Evolutionary conservation across 2,888 invertebrate species (phyloP).

Genomic region (Chrysomela aeneicollis): DNA sequence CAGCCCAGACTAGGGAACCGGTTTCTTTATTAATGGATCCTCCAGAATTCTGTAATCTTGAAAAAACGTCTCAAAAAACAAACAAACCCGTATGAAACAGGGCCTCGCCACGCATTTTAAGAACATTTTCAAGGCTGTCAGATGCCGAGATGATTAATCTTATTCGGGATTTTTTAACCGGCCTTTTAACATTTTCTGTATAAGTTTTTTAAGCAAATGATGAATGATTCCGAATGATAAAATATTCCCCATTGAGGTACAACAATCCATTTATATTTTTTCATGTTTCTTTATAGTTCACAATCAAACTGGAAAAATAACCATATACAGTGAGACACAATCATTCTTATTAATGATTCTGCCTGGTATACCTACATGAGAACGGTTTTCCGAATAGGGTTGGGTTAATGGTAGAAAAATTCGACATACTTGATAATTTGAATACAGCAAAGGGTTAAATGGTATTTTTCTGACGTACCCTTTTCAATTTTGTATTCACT

Average conservation of each 20-base stretch:
- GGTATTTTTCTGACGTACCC: conserved; percentile 27
- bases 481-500: conserved; percentile 35
- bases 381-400: conserved; percentile 42
- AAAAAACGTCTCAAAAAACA: conserved; percentile 31
- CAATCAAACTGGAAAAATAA: conserved; percentile 43
- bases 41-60: conserved; percentile 23
- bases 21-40: conserved; percentile 21
- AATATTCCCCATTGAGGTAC: conserved; percentile 41
- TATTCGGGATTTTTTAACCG: conserved; percentile 53
- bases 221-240: conserved; percentile 43
- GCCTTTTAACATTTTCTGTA: conserved; percentile 53
- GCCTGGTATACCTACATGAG: conserved; percentile 34
- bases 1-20: not conserved
- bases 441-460: conserved; percentile 35
- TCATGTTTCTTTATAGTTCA: conserved; percentile 38
- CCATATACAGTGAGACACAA: conserved; percentile 32
- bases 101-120: conserved; percentile 41
- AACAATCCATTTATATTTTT: conserved; percentile 41
- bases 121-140: conserved; percentile 49
- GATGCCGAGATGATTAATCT: conserved; percentile 51
- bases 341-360: conserved; percentile 41
- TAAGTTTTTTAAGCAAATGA: conserved; percentile 47
- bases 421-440: conserved; percentile 40
- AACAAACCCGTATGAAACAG: conserved; percentile 34
- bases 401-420: conserved; percentile 39